Evolutionary conservation across 2,888 invertebrate genomes (phyloP).

Genomic region (Saturnia pavonia): DNA sequence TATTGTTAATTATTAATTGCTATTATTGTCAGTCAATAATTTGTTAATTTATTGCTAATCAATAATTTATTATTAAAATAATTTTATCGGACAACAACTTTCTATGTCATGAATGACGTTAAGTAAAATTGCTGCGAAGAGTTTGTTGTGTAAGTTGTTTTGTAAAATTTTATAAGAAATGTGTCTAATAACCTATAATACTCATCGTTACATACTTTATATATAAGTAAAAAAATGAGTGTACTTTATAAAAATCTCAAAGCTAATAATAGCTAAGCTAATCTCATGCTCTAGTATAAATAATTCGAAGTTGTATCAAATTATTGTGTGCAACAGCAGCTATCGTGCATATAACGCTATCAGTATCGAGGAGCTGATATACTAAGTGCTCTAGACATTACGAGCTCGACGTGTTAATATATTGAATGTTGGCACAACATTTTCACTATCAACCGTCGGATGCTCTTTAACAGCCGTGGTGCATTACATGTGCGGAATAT

Average conservation of each 20-base stretch:
- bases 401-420: slow-evolving; percentile 59
- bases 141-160: too few relatives aligned
- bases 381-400: slow-evolving; percentile 59
- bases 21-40: too few relatives aligned
- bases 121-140: too few relatives aligned
- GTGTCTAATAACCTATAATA: too few relatives aligned
- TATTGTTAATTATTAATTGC: too few relatives aligned
- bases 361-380: slow-evolving; percentile 26
- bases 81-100: too few relatives aligned
- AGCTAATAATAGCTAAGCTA: slow-evolving; percentile 1
- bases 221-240: too few relatives aligned
- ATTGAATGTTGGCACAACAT: slow-evolving; percentile 49
- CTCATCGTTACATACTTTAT: too few relatives aligned
- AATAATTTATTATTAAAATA: too few relatives aligned
- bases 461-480: slow-evolving; percentile 21
- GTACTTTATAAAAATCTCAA: neutral
- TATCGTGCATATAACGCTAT: slow-evolving; percentile 23
- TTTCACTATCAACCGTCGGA: slow-evolving; percentile 45
- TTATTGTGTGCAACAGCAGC: slow-evolving; percentile 14
- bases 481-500: slow-evolving; percentile 20
- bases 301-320: neutral
- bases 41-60: too few relatives aligned
- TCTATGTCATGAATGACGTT: too few relatives aligned
- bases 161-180: too few relatives aligned
- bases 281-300: neutral